Evolutionary conservation across 2,113 vertebrate species (phyloP).

Genomic region (Corythaeola cristata): DNA sequence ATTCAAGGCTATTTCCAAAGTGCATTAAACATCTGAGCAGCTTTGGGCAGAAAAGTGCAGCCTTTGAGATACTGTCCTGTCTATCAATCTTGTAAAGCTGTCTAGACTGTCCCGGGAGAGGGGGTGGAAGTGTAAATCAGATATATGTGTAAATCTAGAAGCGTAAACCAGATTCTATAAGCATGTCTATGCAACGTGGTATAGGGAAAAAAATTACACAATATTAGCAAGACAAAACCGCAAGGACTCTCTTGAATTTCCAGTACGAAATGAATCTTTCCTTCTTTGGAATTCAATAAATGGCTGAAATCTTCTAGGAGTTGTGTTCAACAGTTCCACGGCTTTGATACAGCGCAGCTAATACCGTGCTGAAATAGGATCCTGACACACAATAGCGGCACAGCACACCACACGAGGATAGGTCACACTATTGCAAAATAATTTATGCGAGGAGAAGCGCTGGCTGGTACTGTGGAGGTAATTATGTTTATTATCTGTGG

Average conservation of each 20-base stretch:
- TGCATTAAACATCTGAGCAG: background rate
- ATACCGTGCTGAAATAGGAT: background rate
- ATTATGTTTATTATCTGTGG: slow-evolving; percentile 37
- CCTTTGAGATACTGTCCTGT: background rate
- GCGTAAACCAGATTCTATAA: slow-evolving; percentile 32
- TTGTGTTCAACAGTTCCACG: background rate
- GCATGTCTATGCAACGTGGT: background rate
- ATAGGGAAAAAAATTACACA: background rate
- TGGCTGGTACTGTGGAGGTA: background rate
- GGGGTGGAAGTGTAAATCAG: slow-evolving; percentile 38
- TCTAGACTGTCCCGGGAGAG: slow-evolving; percentile 29
- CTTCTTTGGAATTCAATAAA: background rate
- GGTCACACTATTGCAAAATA: background rate
- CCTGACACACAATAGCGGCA: background rate
- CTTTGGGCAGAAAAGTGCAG: background rate
- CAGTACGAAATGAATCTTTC: background rate
- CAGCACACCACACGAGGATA: background rate
- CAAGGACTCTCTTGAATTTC: background rate
- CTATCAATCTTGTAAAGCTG: slow-evolving; percentile 5
- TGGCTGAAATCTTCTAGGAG: background rate
- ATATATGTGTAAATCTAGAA: slow-evolving; percentile 5
- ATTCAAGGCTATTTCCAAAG: background rate
- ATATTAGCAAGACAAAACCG: background rate
- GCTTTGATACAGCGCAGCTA: background rate
- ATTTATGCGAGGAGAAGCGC: background rate